Conservation (phyloP, 1,140 invertebrate genomes). For the Eumaeus atala region DNA sequence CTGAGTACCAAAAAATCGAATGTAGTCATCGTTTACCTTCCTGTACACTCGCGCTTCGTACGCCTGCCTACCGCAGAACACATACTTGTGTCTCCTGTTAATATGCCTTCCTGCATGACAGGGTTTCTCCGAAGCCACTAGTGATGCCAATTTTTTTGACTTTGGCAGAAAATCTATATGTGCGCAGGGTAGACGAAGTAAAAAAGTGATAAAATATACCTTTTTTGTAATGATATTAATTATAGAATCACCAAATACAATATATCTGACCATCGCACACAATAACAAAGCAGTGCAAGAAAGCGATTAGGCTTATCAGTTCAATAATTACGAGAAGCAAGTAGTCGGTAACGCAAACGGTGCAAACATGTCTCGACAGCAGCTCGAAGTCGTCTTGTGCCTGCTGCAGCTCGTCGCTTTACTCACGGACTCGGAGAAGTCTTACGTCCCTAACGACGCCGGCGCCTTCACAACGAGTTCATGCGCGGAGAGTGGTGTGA, state of each 20-base stretch:
- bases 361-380: background rate
- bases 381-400: background rate
- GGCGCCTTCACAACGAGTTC: constrained; percentile 13
- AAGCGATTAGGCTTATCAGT: background rate
- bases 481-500: constrained; percentile 21
- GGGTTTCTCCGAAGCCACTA: too few species aligned
- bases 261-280: too few species aligned
- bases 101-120: too few species aligned
- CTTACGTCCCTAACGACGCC: constrained; percentile 9
- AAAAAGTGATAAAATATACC: too few species aligned
- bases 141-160: too few species aligned
- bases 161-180: too few species aligned
- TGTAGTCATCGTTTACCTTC: constrained; percentile 21
- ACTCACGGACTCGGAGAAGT: constrained; percentile 9
- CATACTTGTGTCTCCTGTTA: too few species aligned
- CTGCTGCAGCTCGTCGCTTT: background rate
- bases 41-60: constrained; percentile 13
- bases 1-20: too few species aligned
- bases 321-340: background rate
- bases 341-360: too few species aligned
- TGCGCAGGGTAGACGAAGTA: too few species aligned
- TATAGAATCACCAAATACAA: too few species aligned
- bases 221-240: too few species aligned
- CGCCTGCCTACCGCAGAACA: background rate
- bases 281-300: background rate